phyloP scores from a whole-genome alignment of 2,113 vertebrate species.

The Pongo abelii region DNA sequence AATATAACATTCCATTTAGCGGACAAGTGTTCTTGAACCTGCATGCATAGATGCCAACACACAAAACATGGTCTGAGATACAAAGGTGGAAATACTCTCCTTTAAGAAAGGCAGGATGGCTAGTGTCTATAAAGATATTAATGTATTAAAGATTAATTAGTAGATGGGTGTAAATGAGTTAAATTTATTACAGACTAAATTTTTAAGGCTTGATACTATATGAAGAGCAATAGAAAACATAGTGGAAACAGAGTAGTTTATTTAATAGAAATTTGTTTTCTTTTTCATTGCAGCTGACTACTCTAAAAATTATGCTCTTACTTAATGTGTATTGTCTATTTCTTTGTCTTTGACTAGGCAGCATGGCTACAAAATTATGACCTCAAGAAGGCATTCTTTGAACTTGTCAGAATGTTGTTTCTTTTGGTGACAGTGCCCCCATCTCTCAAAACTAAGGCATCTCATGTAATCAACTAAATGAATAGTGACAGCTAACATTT shows the following conservation, averaged over 20 bases:
- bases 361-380: slow-evolving; percentile 83
- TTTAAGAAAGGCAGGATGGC: slow-evolving; percentile 84
- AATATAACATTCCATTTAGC: slow-evolving; percentile 79
- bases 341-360: slow-evolving; percentile 78
- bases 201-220: slow-evolving; percentile 74
- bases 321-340: slow-evolving; percentile 56
- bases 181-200: slow-evolving; percentile 59
- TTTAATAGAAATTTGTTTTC: slow-evolving; percentile 62
- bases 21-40: slow-evolving; percentile 87
- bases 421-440: slow-evolving; percentile 85
- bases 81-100: slow-evolving; percentile 84
- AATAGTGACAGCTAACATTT: slow-evolving; percentile 89
- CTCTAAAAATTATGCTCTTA: slow-evolving; percentile 51
- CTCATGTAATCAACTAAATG: slow-evolving; percentile 88
- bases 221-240: slow-evolving; percentile 30
- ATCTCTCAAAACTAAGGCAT: slow-evolving; percentile 88
- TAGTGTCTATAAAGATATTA: slow-evolving; percentile 82
- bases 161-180: slow-evolving; percentile 67
- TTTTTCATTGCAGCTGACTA: slow-evolving; percentile 38
- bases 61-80: slow-evolving; percentile 79
- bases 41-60: slow-evolving; percentile 82
- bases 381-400: slow-evolving; percentile 84
- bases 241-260: slow-evolving; percentile 17
- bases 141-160: slow-evolving; percentile 81
- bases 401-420: slow-evolving; percentile 87